Conservation (phyloP, 2,888 invertebrate genomes). For the Xestia rhomboidea region DNA sequence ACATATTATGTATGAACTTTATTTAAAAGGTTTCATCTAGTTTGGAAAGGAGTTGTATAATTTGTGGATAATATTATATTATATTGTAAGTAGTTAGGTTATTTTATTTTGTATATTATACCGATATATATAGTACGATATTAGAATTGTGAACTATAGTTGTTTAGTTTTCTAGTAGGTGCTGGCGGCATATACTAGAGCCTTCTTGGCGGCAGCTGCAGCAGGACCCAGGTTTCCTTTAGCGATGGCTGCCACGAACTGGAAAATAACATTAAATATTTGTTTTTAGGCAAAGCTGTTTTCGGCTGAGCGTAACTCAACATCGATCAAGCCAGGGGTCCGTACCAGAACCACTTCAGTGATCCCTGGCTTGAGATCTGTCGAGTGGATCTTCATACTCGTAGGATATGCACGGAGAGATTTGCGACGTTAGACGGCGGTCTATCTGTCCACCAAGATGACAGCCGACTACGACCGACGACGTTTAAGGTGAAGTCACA, state of each 20-base stretch:
- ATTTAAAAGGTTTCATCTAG: slow-evolving; percentile 14
- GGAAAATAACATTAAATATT: slow-evolving; percentile 44
- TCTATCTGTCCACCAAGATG: not conserved
- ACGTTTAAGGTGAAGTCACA: too few species aligned
- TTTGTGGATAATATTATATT: slow-evolving; percentile 7
- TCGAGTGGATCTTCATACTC: not conserved
- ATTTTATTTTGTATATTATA: slow-evolving; percentile 54
- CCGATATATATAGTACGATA: slow-evolving; percentile 46
- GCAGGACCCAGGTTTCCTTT: slow-evolving; percentile 68
- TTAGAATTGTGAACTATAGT: not conserved
- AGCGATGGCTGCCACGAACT: slow-evolving; percentile 75
- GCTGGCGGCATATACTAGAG: slow-evolving; percentile 63
- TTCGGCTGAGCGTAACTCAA: not conserved
- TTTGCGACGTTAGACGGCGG: not conserved
- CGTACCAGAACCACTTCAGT: not conserved
- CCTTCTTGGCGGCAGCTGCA: slow-evolving; percentile 69
- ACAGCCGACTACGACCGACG: too few species aligned
- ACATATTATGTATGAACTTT: slow-evolving; percentile 62
- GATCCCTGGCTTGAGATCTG: not conserved
- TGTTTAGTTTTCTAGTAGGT: slow-evolving; percentile 26
- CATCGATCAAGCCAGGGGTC: not conserved
- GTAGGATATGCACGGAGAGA: not conserved
- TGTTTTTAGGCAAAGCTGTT: not conserved
- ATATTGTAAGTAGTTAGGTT: slow-evolving; percentile 35
- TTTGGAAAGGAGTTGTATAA: slow-evolving; percentile 2